Base-by-base conservation (phyloP, 1,140 invertebrate genomes). In the Eupeodes corollae region DNA sequence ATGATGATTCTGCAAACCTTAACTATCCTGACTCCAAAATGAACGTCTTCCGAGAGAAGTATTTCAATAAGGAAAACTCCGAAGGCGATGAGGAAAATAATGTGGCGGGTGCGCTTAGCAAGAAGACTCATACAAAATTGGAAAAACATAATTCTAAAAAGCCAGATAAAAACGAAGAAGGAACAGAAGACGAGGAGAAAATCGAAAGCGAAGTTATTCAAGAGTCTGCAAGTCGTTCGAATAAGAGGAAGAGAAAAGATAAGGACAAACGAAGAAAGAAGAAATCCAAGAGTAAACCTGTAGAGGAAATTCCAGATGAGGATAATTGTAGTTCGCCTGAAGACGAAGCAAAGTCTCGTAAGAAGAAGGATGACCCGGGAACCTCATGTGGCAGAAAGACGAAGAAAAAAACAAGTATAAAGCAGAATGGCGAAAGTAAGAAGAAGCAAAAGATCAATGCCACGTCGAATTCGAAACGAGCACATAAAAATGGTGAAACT, bases 1-100 rank as follows among this genome's bases (percentile, higher is more conserved):
- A 67, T 19, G 86, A 90, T 57, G 82, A 82, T 60, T 78, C 81
- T 67, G 78, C 79, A 38, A 78, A 77, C 50, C 73, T 81, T 12
- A 78, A 80, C 63, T 80, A 76, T 67, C 75, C 74, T 34, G 59
- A 77, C 48, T 73, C 73, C 12, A 77, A 75, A 21, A 68, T 66
- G 59, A 67, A 68, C 40, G 62, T 67, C 5, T 67, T 65, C 30
- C 56, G 66, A 9, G 62, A 67, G 42, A 68, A 68, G 39, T 63
- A 63, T 50, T 65, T 62, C 14, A 64, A 52, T 46, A 67, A 68
- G 34, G 62, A 67, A 48, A 44, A 31, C 35, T 26, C 45, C 14
- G 10, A 34, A 39, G 38, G 42, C 46, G 26, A 41, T 15, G 47
- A 47, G 26, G 47, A 54, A 46, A 41, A 44, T n/a, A 42, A 46